phyloP scores from a whole-genome alignment of 2,797 vertebrate genomes.

The Characodon lateralis region DNA sequence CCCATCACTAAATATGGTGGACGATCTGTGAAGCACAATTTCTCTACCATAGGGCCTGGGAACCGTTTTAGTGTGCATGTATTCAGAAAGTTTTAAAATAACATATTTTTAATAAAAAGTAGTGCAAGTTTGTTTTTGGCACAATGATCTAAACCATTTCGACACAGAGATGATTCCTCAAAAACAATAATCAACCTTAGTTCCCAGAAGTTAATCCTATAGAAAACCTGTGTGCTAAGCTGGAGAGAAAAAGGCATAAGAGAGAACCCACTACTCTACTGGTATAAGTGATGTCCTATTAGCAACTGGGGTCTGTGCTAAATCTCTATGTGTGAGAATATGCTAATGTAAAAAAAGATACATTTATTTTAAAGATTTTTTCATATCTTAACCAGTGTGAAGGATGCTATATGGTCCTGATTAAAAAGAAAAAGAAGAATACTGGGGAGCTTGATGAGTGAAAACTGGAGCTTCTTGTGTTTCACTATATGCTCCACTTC shows the following conservation, averaged over 20 bases:
- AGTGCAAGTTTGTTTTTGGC: no score
- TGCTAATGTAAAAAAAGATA: background rate
- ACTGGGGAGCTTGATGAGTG: conserved; percentile 8
- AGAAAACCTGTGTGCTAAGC: background rate
- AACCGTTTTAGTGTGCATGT: no score
- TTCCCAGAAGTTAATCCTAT: background rate
- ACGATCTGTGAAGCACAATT: no score
- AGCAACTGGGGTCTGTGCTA: background rate
- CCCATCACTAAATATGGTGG: no score
- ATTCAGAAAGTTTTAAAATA: no score
- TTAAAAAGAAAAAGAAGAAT: conserved; percentile 19
- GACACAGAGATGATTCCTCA: background rate
- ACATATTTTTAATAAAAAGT: no score
- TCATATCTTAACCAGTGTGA: background rate
- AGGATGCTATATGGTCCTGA: conserved; percentile 10
- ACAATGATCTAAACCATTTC: background rate
- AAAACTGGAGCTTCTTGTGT: conserved; percentile 58
- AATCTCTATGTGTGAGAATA: background rate
- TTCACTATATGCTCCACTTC: conserved; percentile 65
- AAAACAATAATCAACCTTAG: background rate
- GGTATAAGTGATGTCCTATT: background rate
- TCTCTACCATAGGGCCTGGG: no score
- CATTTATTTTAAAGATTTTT: background rate
- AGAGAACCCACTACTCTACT: background rate
- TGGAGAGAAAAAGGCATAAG: background rate